These are phyloP conservation scores for Anisognathus igniventris DNA, from an alignment of 2,797 vertebrate genomes.

Conservation along the genomic window DNA sequence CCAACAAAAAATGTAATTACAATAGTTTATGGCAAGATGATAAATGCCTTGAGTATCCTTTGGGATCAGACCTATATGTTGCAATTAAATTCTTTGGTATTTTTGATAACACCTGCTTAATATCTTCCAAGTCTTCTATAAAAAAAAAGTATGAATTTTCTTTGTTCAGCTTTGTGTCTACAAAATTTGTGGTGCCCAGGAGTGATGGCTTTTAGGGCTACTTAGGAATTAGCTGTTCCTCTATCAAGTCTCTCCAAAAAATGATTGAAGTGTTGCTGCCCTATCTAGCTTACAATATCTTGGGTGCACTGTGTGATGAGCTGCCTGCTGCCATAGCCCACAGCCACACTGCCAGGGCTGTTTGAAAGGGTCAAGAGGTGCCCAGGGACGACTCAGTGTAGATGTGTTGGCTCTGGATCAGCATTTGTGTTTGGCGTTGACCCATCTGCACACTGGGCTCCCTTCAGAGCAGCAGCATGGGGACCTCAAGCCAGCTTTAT, in stretches of 20 bases:
- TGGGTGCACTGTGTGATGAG: background rate
- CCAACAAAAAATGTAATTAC: background rate
- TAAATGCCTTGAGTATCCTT: background rate
- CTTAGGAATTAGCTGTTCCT: background rate
- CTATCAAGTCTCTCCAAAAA: background rate
- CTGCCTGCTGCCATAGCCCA: background rate
- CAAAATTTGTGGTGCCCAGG: background rate
- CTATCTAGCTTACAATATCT: background rate
- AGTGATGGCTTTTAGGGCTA: background rate
- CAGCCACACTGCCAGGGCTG: background rate
- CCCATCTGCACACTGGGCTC: fast-evolving
- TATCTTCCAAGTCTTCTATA: background rate
- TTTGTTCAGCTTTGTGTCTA: background rate
- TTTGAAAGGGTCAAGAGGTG: background rate
- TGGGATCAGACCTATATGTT: background rate
- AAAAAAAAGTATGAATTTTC: background rate
- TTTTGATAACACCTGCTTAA: background rate
- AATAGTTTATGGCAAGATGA: background rate
- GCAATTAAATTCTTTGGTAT: background rate
- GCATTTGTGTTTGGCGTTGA: background rate
- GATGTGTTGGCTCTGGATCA: background rate
- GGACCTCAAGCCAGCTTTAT: background rate
- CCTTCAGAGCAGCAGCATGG: background rate
- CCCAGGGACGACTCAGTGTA: background rate
- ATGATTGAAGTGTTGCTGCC: background rate